Conservation (phyloP, 2,113 vertebrate genomes). For the Cairina moschata region DNA sequence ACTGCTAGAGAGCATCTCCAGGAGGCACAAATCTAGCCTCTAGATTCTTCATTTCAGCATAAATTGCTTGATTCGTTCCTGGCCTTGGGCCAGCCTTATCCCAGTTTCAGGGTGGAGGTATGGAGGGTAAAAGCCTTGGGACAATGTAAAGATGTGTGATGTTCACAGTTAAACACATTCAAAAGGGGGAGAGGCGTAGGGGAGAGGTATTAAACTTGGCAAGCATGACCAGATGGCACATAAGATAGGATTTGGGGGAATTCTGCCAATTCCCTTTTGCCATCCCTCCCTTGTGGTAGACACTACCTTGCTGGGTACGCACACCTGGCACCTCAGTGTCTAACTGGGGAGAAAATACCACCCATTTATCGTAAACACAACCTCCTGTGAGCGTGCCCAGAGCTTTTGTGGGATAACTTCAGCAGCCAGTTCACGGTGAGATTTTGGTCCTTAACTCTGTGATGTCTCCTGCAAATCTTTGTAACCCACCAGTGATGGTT, state of each 20-base stretch:
- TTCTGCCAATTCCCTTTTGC: background rate
- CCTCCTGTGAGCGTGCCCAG: background rate
- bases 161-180: background rate
- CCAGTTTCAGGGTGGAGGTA: background rate
- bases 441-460: background rate
- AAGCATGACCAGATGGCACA: background rate
- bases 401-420: background rate
- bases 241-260: background rate
- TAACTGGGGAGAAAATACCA: background rate
- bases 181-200: background rate
- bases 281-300: background rate
- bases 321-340: background rate
- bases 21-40: background rate
- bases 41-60: background rate
- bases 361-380: rapidly evolving
- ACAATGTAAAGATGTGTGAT: background rate
- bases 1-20: background rate
- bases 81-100: background rate
- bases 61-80: background rate
- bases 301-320: rapidly evolving
- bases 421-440: background rate
- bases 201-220: background rate
- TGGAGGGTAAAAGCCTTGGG: background rate
- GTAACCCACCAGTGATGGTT: background rate
- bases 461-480: background rate